Evolutionary conservation across 2,888 invertebrate genomes (phyloP).

Genomic region (Odontocolon sp.): DNA sequence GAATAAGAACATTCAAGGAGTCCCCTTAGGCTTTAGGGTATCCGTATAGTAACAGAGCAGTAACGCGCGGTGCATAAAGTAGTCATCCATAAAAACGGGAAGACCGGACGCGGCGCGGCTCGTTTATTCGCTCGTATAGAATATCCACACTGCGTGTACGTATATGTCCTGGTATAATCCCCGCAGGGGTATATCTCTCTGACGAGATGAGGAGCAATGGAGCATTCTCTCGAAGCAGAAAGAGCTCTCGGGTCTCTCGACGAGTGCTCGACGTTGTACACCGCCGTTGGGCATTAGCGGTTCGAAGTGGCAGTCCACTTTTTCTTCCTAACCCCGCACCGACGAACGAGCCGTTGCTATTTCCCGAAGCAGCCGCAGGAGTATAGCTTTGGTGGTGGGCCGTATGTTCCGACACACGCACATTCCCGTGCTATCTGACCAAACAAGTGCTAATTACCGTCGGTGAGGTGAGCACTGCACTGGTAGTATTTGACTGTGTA

Average conservation of each 20-base stretch:
- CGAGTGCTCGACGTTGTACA: constrained; percentile 15
- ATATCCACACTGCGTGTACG: background rate
- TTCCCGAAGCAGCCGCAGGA: constrained; percentile 14
- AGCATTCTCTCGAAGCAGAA: constrained; percentile 16
- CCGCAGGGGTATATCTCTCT: background rate
- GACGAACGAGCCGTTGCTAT: constrained; percentile 34
- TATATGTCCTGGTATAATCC: background rate
- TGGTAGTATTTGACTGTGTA: constrained; percentile 8
- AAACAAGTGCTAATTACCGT: constrained; percentile 66
- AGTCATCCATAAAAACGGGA: background rate
- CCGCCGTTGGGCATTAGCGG: constrained; percentile 42
- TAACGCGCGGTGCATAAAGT: background rate
- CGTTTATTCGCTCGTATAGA: constrained; percentile 7
- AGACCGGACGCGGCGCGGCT: constrained; percentile 9
- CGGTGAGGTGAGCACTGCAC: constrained; percentile 56
- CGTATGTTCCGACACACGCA: constrained; percentile 57
- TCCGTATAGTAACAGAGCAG: background rate
- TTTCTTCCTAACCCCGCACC: constrained; percentile 15
- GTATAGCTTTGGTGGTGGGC: constrained; percentile 55
- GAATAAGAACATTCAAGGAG: background rate
- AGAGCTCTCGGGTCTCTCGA: constrained; percentile 19
- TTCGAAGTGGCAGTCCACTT: constrained; percentile 34
- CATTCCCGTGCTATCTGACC: constrained; percentile 62
- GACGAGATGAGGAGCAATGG: constrained; percentile 13
- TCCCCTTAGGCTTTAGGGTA: background rate